Conservation (phyloP, 1,140 invertebrate genomes). For the Druon quercuslanigerum region DNA sequence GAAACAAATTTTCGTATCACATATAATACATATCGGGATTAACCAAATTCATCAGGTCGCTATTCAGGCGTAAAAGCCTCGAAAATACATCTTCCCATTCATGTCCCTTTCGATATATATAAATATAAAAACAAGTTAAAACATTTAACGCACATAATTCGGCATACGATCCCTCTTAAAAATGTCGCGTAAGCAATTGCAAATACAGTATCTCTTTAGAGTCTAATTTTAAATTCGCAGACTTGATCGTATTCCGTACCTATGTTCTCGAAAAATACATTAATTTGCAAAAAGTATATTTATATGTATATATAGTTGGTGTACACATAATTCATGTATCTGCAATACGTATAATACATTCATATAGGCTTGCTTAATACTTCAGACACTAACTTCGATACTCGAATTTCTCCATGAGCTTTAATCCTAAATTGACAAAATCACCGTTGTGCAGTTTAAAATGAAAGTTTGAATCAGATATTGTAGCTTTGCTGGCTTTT, state of each 20-base stretch:
- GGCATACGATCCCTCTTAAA: background rate
- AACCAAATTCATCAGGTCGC: conserved; percentile 13
- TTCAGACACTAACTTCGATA: conserved; percentile 26
- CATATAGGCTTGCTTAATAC: conserved; percentile 46
- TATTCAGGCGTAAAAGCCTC: background rate
- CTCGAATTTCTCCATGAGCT: background rate
- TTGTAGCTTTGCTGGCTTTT: background rate
- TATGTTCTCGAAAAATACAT: conserved; percentile 69
- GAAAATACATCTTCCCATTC: conserved; percentile 2
- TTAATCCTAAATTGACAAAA: background rate
- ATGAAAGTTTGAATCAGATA: background rate
- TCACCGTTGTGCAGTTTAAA: no score
- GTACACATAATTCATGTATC: conserved; percentile 27
- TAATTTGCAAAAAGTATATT: conserved; percentile 57
- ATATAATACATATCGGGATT: conserved; percentile 27
- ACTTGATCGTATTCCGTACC: conserved; percentile 24
- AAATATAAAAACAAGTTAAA: conserved; percentile 28
- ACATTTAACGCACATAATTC: conserved; percentile 1
- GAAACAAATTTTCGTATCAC: conserved; percentile 37
- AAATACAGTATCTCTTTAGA: conserved; percentile 12
- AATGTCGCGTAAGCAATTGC: background rate
- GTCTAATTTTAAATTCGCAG: conserved; percentile 16
- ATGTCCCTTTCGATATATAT: background rate
- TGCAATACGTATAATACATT: conserved; percentile 45
- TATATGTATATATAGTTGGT: conserved; percentile 40